These are phyloP conservation scores for Pteronotus mesoamericanus DNA, from an alignment of 2,797 vertebrate species.

Conservation along the genomic window DNA sequence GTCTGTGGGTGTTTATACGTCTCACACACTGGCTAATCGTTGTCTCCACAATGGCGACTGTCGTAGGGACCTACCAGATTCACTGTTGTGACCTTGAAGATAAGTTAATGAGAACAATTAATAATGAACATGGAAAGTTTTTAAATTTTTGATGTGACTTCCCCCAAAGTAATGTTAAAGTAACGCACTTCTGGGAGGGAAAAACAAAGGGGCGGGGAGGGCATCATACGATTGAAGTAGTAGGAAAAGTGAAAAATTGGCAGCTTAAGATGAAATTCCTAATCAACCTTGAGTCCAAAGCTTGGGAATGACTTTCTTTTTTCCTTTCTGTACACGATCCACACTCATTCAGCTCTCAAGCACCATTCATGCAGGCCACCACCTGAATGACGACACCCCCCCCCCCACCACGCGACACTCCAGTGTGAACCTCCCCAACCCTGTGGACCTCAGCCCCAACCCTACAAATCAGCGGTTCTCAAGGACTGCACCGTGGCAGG, in stretches of 20 bases:
- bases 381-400: not conserved
- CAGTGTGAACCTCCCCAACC: not conserved
- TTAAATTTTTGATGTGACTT: not conserved
- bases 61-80: not conserved
- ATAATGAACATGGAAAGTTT: not conserved
- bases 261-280: not conserved
- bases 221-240: not conserved
- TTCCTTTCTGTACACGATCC: not conserved
- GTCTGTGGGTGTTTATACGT: not conserved
- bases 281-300: not conserved
- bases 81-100: not conserved
- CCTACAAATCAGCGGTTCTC: not conserved
- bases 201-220: not conserved
- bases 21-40: not conserved
- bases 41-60: not conserved
- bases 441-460: rapidly evolving
- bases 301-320: not conserved
- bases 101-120: not conserved
- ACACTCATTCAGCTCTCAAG: not conserved
- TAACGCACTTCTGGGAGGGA: not conserved
- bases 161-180: not conserved
- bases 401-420: not conserved
- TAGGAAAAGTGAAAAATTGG: not conserved
- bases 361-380: not conserved
- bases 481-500: not conserved